Base-by-base conservation (phyloP, 2,888 invertebrate species). In the Liopterus haemorrhoidalis region DNA sequence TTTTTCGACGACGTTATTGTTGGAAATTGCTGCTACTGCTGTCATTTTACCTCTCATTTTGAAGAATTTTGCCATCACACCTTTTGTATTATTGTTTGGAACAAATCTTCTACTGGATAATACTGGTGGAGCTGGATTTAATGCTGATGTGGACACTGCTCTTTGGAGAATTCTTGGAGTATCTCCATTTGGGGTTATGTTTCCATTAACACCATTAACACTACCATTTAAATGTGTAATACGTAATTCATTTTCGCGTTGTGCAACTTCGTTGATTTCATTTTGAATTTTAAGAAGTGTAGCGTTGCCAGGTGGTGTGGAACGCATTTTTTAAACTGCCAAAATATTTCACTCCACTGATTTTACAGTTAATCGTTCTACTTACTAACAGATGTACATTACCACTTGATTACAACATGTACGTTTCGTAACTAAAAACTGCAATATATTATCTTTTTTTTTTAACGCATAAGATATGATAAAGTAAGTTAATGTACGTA, bases 201-300 rank as follows among this genome's bases (percentile, higher is more conserved):
- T 28, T 5, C 4, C 11, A 5, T 8, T 5, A 8, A 28, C 5
- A 8, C 11, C 28, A 28, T 28, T 5, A 28, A n/a, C 11, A 8
- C 11, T n/a, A 28, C 8, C 14, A 15, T 11, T n/a, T 14, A 8
- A 15, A 11, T 38, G 27, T 9, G 18, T 78, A 57, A 78, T 79
- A 55, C 79, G 74, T 56, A 91, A 78, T 62, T 88, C 89, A 60
- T 83, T 76, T 68, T 93, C 93, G 53, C 90, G 75, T 60, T 86
- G 81, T 41, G 83, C 82, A 48, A 87, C 88, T 70, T 88, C 86
- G 59, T 84, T 81, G 59, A 93, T 90, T 75, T 93, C 92, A 62
- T 82, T 79, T 70, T 92, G 91, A 65, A 93, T 89, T 65, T 89
- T 79, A 60, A 79, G 78, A 59, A 86, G 72, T 52, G 85, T 85